These are phyloP conservation scores for Lichenostomus cassidix DNA, from an alignment of 2,113 vertebrate species.

Conservation along the genomic window DNA sequence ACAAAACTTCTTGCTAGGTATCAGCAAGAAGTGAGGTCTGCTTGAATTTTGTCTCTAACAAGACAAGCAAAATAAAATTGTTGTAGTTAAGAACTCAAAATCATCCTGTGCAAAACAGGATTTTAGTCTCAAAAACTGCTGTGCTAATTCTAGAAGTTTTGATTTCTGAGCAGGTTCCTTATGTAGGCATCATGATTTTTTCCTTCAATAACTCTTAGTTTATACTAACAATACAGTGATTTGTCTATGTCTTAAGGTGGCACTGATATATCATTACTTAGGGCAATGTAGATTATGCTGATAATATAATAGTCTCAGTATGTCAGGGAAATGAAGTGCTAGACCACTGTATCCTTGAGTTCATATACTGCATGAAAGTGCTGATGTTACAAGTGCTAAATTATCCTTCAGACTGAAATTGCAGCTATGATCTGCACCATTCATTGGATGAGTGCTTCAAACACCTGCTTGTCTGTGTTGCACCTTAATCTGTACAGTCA, in stretches of 20 bases:
- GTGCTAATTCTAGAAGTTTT: background rate
- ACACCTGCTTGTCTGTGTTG: background rate
- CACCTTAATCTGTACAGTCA: background rate
- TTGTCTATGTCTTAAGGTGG: background rate
- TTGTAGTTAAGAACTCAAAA: background rate
- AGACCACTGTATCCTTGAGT: background rate
- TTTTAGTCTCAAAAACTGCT: background rate
- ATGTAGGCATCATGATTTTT: background rate
- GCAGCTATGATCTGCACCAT: background rate
- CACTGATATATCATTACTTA: background rate
- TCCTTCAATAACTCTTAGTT: background rate
- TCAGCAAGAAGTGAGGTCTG: background rate
- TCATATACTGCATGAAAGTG: background rate
- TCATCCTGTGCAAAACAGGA: background rate
- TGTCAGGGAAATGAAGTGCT: background rate
- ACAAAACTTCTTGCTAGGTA: background rate
- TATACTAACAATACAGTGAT: background rate
- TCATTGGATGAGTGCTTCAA: rapidly evolving
- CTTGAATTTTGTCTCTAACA: background rate
- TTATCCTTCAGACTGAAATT: background rate
- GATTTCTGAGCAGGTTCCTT: background rate
- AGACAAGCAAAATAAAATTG: background rate
- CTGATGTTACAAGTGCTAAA: background rate
- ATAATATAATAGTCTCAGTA: background rate
- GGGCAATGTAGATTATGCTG: background rate